Conservation (phyloP, 2,797 vertebrate species). For the Hoplostethus atlanticus region DNA sequence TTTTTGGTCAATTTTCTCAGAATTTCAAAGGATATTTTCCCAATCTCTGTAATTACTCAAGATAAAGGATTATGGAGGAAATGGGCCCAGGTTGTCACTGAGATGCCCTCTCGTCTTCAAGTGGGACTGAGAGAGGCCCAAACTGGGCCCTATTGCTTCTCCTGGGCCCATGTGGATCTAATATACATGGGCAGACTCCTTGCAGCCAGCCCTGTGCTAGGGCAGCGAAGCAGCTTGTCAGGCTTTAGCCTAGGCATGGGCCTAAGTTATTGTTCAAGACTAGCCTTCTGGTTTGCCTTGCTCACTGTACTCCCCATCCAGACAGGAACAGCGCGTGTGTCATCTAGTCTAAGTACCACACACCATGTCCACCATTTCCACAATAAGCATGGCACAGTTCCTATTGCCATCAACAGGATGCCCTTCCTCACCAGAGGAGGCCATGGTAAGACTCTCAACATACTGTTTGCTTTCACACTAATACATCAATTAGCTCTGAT, state of each 20-base stretch:
- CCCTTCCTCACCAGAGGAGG: slow-evolving; percentile 95
- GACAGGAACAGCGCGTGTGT: slow-evolving; percentile 91
- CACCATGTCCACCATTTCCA: slow-evolving; percentile 98
- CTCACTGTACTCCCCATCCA: slow-evolving; percentile 85
- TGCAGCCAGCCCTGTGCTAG: slow-evolving; percentile 68
- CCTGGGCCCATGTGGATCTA: slow-evolving; percentile 78
- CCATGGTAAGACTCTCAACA: slow-evolving; percentile 86
- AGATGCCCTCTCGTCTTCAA: slow-evolving; percentile 82
- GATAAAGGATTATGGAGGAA: slow-evolving; percentile 68
- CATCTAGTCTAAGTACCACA: slow-evolving; percentile 94
- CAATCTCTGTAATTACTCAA: slow-evolving; percentile 23
- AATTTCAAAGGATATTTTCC: slow-evolving; percentile 56
- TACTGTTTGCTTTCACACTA: slow-evolving; percentile 10
- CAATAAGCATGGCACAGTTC: slow-evolving; percentile 95
- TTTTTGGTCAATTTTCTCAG: slow-evolving; percentile 22
- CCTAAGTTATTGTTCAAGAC: slow-evolving; percentile 80
- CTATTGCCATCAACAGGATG: slow-evolving; percentile 97
- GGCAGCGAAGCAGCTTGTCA: slow-evolving; percentile 75
- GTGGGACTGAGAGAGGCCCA: slow-evolving; percentile 72
- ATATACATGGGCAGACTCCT: slow-evolving; percentile 76
- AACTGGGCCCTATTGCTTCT: slow-evolving; percentile 63
- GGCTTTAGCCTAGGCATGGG: slow-evolving; percentile 77
- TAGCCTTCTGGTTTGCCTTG: slow-evolving; percentile 82
- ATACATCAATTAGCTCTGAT: slow-evolving; percentile 12
- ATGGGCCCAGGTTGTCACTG: slow-evolving; percentile 74